These are phyloP conservation scores for Meta bourneti DNA, from an alignment of 2,888 invertebrate genomes.

Conservation along the genomic window DNA sequence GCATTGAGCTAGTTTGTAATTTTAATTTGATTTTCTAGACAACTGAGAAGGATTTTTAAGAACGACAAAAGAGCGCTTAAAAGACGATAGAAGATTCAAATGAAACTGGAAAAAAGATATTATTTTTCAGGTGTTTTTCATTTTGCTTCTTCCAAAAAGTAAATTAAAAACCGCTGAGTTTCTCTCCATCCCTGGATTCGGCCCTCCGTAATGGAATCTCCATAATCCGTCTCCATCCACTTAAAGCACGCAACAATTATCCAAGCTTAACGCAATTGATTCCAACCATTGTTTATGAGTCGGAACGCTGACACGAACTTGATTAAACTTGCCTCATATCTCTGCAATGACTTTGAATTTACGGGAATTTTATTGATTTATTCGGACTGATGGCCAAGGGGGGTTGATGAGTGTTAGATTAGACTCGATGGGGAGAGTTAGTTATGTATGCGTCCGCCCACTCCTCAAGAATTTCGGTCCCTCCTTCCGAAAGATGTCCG, in stretches of 20 bases:
- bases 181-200: no score
- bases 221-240: background rate
- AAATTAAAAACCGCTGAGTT: no score
- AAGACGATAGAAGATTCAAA: no score
- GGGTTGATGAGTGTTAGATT: constrained; percentile 29
- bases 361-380: constrained; percentile 64
- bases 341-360: constrained; percentile 7
- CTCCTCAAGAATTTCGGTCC: background rate
- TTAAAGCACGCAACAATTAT: background rate
- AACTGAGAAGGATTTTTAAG: no score
- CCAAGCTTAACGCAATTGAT: constrained; percentile 9
- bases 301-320: constrained; percentile 19
- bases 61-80: no score
- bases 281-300: constrained; percentile 38
- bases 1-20: no score
- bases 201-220: no score
- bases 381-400: constrained; percentile 25
- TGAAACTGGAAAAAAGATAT: no score
- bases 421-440: background rate
- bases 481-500: no score
- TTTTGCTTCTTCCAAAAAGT: no score
- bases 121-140: no score
- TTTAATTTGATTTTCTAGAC: no score
- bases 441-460: background rate
- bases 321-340: constrained; percentile 13